Evolutionary conservation across 2,797 vertebrate genomes (phyloP).

Genomic region (Sebastolobus altivelis): DNA sequence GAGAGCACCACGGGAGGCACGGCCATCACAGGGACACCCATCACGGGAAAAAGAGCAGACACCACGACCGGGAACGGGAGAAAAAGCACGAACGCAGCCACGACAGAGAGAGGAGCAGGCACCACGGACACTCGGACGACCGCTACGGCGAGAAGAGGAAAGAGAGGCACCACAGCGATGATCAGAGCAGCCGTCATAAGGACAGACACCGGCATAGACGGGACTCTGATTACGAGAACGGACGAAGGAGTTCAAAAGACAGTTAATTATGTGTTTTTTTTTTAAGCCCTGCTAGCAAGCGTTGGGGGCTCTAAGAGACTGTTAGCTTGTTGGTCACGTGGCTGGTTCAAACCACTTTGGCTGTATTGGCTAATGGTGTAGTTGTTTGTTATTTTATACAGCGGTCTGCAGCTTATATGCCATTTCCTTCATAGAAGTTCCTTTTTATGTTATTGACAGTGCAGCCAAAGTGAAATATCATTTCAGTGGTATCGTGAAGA

Average conservation of each 20-base stretch:
- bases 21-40: slow-evolving; percentile 89
- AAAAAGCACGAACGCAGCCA: slow-evolving; percentile 75
- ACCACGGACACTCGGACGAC: slow-evolving; percentile 84
- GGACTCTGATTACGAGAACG: slow-evolving; percentile 87
- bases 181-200: slow-evolving; percentile 83
- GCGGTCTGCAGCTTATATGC: slow-evolving; percentile 31
- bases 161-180: slow-evolving; percentile 89
- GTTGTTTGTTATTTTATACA: slow-evolving; percentile 30
- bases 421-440: slow-evolving; percentile 52
- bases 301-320: slow-evolving; percentile 24
- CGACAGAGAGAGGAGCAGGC: slow-evolving; percentile 82
- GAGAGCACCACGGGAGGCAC: slow-evolving; percentile 87
- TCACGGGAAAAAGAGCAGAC: slow-evolving; percentile 89
- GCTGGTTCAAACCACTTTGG: slow-evolving; percentile 39
- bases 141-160: slow-evolving; percentile 88
- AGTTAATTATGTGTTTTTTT: slow-evolving; percentile 59
- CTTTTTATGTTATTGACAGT: slow-evolving; percentile 62
- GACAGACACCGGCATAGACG: slow-evolving; percentile 89
- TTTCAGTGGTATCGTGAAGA: slow-evolving; percentile 66
- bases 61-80: slow-evolving; percentile 88
- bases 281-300: background rate
- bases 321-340: slow-evolving; percentile 10
- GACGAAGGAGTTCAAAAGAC: slow-evolving; percentile 83
- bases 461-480: slow-evolving; percentile 63
- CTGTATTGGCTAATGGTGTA: slow-evolving; percentile 11